Evolutionary conservation across 2,888 invertebrate species (phyloP).

Genomic region (Schizotus pectinicornis): DNA sequence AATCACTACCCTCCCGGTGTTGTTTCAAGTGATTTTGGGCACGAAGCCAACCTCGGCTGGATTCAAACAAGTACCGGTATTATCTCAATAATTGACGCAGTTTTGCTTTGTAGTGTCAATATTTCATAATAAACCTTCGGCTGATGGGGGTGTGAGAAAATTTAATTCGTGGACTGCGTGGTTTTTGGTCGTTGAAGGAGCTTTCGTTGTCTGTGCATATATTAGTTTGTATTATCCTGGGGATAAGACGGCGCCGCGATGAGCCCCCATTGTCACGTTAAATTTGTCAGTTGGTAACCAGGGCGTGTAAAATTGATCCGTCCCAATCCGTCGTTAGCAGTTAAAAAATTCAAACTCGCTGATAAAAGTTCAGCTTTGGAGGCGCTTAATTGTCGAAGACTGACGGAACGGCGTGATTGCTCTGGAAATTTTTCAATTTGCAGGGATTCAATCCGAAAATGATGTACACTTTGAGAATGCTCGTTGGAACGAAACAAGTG

Average conservation of each 20-base stretch:
- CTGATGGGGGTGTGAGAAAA: neutral
- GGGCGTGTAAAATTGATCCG: conserved; percentile 7
- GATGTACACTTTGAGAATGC: conserved; percentile 4
- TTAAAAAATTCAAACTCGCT: neutral
- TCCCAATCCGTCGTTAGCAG: neutral
- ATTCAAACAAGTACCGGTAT: too few species aligned
- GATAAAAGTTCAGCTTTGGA: neutral
- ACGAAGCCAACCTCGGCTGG: too few species aligned
- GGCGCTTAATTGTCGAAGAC: neutral
- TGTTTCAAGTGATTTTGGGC: too few species aligned
- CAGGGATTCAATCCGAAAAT: conserved; percentile 5
- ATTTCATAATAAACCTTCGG: too few species aligned
- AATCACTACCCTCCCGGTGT: too few species aligned
- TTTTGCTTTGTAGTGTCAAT: too few species aligned
- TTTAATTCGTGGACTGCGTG: conserved; percentile 2
- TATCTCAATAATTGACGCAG: too few species aligned
- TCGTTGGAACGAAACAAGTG: conserved; percentile 24
- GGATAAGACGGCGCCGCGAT: conserved; percentile 5
- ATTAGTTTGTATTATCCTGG: conserved; percentile 8
- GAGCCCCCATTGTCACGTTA: conserved; percentile 10
- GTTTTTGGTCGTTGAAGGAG: neutral
- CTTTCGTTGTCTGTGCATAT: conserved; percentile 3
- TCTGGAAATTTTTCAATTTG: neutral
- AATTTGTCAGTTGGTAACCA: conserved; percentile 10
- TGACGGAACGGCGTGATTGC: neutral